Base-by-base conservation (phyloP, 2,888 invertebrate genomes). In the Coenonympha arcania region DNA sequence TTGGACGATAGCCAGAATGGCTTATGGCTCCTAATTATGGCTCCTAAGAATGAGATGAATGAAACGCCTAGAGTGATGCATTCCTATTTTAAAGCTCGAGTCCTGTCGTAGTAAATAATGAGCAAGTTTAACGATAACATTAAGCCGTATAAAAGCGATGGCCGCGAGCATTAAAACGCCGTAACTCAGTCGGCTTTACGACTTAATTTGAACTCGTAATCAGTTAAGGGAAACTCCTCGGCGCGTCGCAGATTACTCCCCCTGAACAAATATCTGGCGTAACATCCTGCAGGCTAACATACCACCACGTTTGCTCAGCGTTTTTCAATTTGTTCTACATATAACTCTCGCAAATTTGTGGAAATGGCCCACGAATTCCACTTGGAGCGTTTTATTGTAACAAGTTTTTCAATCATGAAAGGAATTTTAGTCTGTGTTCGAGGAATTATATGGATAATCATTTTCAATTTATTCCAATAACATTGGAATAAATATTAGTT, bases 131-230 rank as follows among this genome's bases (percentile, higher is more conserved):
- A 48, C 48, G 37, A 47, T 47, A 51, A 46, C 30, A 37, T 42
- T 42, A 51, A 47, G 41, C 36, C 37, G 47, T 47, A 42, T 48
- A 44, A 50, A 48, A 44, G 41, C 54, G 44, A 48, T 41, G 48
- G 45, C 48, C 51, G 33, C 9, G 44, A 24, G 19, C 48, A 55
- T 74, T 77, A 79, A 77, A 76, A 75, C 69, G 67, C 63, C 69
- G 78, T 79, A 79, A 81, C 79, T 81, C 76, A 71, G 71, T 69
- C 70, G 70, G 77, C 76, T 81, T 81, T 79, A 83, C 79, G 79
- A 76, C 80, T 83, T 82, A 80, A 83, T 83, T 83, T 81, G 71
- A 70, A 76, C 74, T 78, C 76, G 79, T 82, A 82, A 82, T 82
- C 82, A 81, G 81, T 79, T 78, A 73, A 75, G 71, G 70, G 68